These are phyloP conservation scores for Sinocyclocheilus anophthalmus DNA, from an alignment of 2,113 vertebrate species.

Conservation along the genomic window DNA sequence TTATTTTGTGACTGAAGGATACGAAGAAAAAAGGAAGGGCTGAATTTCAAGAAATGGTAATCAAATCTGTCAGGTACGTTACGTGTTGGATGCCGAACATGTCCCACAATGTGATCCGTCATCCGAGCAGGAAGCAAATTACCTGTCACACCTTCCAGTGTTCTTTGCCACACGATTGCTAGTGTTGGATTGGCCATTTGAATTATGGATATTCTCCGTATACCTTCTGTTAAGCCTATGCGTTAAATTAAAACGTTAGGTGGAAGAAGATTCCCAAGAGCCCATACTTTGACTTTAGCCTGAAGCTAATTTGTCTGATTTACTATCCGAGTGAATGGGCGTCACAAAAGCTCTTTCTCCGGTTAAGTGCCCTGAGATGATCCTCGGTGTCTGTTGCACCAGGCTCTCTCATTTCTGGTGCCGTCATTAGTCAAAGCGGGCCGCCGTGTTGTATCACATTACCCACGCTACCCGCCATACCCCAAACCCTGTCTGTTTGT, in stretches of 20 bases:
- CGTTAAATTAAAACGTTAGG: background rate
- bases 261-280: constrained; percentile 1
- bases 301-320: constrained; percentile 2
- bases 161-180: background rate
- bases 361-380: constrained; percentile 23
- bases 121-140: constrained; percentile 22
- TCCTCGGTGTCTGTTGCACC: background rate
- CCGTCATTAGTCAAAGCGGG: background rate
- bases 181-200: background rate
- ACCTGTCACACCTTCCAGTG: constrained; percentile 21
- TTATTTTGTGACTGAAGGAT: constrained; percentile 14
- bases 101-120: constrained; percentile 19
- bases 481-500: background rate
- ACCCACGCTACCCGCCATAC: background rate
- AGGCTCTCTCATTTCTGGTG: constrained; percentile 16
- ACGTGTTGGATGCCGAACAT: background rate
- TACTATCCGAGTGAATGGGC: background rate
- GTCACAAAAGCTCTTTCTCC: constrained; percentile 23
- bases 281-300: background rate
- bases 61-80: constrained; percentile 20
- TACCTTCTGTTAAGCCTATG: background rate
- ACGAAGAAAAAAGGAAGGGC: constrained; percentile 26
- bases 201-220: background rate
- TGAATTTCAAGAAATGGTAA: constrained; percentile 31
- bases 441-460: background rate